Evolutionary conservation across 2,113 vertebrate genomes (phyloP).

Genomic region (Girardinichthys multiradiatus): DNA sequence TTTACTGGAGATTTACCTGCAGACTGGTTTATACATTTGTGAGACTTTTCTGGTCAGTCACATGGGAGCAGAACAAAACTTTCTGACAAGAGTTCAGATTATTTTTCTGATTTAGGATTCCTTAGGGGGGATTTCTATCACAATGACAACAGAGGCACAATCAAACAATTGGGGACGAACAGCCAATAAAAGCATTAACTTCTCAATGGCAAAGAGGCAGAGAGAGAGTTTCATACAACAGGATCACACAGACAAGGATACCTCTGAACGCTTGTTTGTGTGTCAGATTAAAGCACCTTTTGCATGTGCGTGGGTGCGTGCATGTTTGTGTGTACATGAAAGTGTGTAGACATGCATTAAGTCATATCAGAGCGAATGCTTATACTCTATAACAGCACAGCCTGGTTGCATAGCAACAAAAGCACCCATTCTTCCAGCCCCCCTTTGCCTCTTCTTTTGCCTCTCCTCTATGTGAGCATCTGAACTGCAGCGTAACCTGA

Average conservation of each 20-base stretch:
- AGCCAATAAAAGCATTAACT: background rate
- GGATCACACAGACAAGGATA: background rate
- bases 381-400: slow-evolving; percentile 78
- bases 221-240: background rate
- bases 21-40: background rate
- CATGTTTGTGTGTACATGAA: slow-evolving; percentile 6
- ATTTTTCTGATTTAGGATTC: background rate
- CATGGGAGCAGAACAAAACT: background rate
- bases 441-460: slow-evolving; percentile 32
- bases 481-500: slow-evolving; percentile 68
- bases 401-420: slow-evolving; percentile 85
- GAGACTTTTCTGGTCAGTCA: background rate
- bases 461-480: slow-evolving; percentile 43
- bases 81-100: background rate
- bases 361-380: slow-evolving; percentile 73
- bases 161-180: background rate
- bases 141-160: background rate
- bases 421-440: slow-evolving; percentile 41
- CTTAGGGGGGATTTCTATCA: background rate
- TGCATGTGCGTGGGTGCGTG: slow-evolving; percentile 54
- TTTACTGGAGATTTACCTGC: background rate
- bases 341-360: slow-evolving; percentile 56
- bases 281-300: slow-evolving; percentile 42
- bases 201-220: background rate
- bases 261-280: background rate